phyloP scores from a whole-genome alignment of 2,113 vertebrate genomes.

The Chascanopsetta lugubris region DNA sequence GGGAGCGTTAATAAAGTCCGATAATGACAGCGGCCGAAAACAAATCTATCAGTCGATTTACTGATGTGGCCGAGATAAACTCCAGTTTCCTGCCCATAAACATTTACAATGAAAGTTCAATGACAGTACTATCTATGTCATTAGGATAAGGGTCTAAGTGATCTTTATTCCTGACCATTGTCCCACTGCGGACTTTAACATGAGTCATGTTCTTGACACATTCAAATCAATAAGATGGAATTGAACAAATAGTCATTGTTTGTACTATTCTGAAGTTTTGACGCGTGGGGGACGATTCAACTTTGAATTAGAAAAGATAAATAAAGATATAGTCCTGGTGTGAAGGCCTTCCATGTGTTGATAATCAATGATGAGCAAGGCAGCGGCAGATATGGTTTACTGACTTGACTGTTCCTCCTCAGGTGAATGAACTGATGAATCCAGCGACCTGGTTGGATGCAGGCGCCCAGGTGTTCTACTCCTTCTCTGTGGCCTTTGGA shows the following conservation, averaged over 20 bases:
- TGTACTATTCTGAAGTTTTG: background rate
- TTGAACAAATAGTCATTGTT: background rate
- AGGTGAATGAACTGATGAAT: constrained; percentile 90
- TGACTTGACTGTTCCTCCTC: constrained; percentile 12
- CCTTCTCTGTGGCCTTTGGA: constrained; percentile 95
- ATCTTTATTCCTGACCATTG: background rate
- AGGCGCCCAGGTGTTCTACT: constrained; percentile 95
- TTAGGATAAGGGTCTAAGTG: background rate
- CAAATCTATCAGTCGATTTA: background rate
- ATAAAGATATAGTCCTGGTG: background rate
- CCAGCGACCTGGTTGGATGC: constrained; percentile 93
- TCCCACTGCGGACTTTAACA: background rate
- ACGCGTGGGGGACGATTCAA: background rate
- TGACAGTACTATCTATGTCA: background rate
- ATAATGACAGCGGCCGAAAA: background rate
- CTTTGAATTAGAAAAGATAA: background rate
- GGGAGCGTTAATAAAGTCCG: background rate
- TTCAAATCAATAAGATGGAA: background rate
- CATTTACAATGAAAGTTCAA: background rate
- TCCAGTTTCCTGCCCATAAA: background rate
- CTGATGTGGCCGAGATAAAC: background rate
- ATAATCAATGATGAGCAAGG: constrained; percentile 4
- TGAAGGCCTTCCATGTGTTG: background rate
- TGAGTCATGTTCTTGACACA: background rate
- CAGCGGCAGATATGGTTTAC: background rate